These are phyloP conservation scores for Premnoplex brunnescens DNA, from an alignment of 2,797 vertebrate species.

Conservation along the genomic window DNA sequence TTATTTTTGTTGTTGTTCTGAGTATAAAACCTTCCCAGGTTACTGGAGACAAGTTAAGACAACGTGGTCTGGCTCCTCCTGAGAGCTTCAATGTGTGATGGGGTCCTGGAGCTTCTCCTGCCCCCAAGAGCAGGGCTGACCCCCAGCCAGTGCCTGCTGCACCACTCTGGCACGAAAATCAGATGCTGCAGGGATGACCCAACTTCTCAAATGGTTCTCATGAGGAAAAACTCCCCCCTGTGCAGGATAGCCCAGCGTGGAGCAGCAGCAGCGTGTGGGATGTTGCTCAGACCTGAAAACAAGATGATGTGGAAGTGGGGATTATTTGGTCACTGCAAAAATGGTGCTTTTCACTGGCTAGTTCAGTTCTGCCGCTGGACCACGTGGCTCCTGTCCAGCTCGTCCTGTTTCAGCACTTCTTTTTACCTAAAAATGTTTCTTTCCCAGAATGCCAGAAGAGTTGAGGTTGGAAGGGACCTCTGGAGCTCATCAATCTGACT, in stretches of 20 bases:
- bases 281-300: not conserved
- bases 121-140: not conserved
- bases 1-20: not conserved
- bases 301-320: not conserved
- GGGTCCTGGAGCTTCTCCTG: no score
- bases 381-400: not conserved
- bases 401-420: not conserved
- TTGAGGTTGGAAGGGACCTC: not conserved
- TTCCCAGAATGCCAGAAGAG: not conserved
- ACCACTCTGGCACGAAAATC: not conserved
- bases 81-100: not conserved
- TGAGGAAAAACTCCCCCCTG: not conserved
- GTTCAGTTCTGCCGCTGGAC: not conserved
- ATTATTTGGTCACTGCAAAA: not conserved
- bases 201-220: not conserved
- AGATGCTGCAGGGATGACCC: not conserved
- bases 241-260: not conserved
- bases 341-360: not conserved
- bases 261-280: not conserved
- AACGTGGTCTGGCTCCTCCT: not conserved
- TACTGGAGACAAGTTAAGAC: not conserved
- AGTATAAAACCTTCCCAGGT: not conserved
- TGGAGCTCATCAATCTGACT: not conserved
- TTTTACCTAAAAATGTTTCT: not conserved
- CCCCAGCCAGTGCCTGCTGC: not conserved